Evolutionary conservation across 2,888 invertebrate genomes (phyloP).

Genomic region (Cylindroiulus punctatus): DNA sequence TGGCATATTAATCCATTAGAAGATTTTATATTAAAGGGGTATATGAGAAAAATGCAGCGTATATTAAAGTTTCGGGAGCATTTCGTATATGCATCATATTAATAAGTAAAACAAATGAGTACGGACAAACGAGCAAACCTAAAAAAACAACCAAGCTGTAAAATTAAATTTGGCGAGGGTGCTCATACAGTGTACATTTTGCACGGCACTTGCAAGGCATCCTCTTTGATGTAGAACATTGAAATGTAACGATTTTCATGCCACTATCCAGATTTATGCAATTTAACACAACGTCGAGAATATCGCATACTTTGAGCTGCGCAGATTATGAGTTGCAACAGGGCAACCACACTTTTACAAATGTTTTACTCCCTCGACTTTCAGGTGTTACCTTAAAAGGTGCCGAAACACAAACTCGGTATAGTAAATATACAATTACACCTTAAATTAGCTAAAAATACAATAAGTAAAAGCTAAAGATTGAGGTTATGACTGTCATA

Average conservation of each 20-base stretch:
- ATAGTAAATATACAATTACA: too few relatives aligned
- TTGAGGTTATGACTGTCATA: too few relatives aligned
- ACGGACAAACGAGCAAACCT: constrained; percentile 39
- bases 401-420: too few relatives aligned
- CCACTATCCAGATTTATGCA: background rate
- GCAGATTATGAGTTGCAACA: too few relatives aligned
- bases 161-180: background rate
- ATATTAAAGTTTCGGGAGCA: background rate
- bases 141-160: background rate
- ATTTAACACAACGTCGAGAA: background rate
- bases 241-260: background rate
- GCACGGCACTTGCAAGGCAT: too few relatives aligned
- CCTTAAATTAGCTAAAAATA: too few relatives aligned
- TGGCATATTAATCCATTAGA: background rate
- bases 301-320: background rate
- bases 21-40: background rate
- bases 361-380: too few relatives aligned
- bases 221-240: background rate
- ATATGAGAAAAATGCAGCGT: background rate
- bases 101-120: background rate
- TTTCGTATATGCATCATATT: background rate
- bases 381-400: too few relatives aligned
- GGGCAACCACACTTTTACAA: too few relatives aligned
- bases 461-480: too few relatives aligned
- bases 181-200: background rate